A percentile compares a stretch with the other conserved stretches of the same genome.
phyloP scores from a whole-genome alignment of 2,888 invertebrate species.

The Dione vanillae region DNA sequence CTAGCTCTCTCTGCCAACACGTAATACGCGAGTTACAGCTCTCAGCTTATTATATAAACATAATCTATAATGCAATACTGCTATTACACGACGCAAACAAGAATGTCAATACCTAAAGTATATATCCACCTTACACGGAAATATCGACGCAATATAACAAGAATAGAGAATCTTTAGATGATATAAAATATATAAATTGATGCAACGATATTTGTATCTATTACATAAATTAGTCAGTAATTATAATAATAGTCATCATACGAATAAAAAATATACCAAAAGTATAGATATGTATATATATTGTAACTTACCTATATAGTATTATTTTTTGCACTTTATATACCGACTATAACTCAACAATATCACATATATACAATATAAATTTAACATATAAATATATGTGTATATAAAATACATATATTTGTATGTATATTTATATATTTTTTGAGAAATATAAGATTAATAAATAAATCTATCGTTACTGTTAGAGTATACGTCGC shows the following conservation, averaged over 20 bases:
- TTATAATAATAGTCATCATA: background rate
- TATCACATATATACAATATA: background rate
- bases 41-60: background rate
- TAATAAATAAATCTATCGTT: conserved; percentile 4
- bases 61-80: background rate
- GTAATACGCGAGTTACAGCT: no score
- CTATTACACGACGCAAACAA: background rate
- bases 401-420: background rate
- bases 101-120: conserved; percentile 3
- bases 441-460: conserved; percentile 2
- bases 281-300: background rate
- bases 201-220: background rate
- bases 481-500: conserved; percentile 11
- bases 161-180: no score
- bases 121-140: background rate
- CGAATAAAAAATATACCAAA: background rate
- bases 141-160: conserved; percentile 11
- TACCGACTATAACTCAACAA: background rate
- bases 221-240: no score
- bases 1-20: background rate
- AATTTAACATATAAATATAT: background rate
- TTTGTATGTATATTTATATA: background rate
- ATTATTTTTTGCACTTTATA: background rate
- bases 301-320: background rate
- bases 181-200: background rate